These are phyloP conservation scores for Eriocheir sinensis DNA, from an alignment of 1,140 invertebrate genomes.

Conservation along the genomic window DNA sequence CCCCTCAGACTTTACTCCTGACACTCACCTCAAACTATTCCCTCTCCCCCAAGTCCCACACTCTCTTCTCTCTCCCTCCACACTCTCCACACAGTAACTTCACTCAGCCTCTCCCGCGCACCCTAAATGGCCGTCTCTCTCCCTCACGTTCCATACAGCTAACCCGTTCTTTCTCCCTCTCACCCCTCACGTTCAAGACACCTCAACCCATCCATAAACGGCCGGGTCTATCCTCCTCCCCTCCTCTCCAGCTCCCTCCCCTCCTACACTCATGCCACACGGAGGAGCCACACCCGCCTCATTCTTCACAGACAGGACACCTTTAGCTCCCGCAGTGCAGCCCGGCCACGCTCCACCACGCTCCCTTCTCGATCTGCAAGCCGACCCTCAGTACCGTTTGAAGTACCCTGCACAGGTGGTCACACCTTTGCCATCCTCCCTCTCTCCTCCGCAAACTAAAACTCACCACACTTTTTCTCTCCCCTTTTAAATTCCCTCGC, in stretches of 20 bases:
- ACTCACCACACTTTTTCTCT: too few relatives aligned
- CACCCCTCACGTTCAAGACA: too few relatives aligned
- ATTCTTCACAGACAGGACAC: constrained; percentile 27
- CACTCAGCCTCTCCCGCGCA: background rate
- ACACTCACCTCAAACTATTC: background rate
- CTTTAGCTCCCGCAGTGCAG: background rate
- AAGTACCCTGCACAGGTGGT: background rate
- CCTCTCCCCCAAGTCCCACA: too few relatives aligned
- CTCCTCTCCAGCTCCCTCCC: too few relatives aligned
- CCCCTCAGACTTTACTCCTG: background rate
- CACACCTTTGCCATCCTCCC: too few relatives aligned
- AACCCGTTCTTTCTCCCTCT: too few relatives aligned
- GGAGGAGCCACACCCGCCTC: background rate
- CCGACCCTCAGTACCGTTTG: background rate
- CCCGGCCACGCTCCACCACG: background rate
- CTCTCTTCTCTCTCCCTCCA: background rate
- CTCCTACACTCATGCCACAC: constrained; percentile 25
- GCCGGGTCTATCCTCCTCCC: too few relatives aligned
- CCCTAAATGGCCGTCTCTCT: background rate
- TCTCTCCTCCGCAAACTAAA: too few relatives aligned
- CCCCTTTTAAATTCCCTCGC: too few relatives aligned
- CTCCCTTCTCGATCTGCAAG: background rate
- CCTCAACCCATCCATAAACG: too few relatives aligned
- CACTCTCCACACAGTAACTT: background rate
- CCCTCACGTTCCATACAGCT: background rate